Percentiles rank a stretch among this genome's conserved stretches.
These are phyloP conservation scores for Globia sparganii DNA, from an alignment of 2,888 invertebrate species.

Conservation along the genomic window DNA sequence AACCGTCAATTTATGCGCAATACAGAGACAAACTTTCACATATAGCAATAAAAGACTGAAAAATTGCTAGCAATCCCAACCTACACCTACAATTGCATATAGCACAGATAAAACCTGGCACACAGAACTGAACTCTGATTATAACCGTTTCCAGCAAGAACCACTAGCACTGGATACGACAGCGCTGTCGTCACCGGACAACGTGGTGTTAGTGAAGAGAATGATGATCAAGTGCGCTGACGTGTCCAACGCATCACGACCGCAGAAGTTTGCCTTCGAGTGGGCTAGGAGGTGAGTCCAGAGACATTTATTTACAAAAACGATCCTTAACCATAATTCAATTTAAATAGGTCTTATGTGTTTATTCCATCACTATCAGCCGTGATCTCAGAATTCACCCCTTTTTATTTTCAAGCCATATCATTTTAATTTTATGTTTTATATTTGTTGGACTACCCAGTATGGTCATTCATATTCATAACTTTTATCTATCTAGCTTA, in stretches of 20 bases:
- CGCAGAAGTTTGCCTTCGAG: conserved; percentile 95
- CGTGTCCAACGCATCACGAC: conserved; percentile 98
- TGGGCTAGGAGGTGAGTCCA: conserved; percentile 94
- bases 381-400: background rate
- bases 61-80: background rate
- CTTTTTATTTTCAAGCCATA: background rate
- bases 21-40: background rate
- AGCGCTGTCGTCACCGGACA: conserved; percentile 93
- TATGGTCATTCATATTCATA: background rate
- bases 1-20: background rate
- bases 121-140: no score
- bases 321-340: no score
- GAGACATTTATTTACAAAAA: background rate
- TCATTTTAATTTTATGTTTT: background rate
- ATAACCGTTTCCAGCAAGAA: conserved; percentile 75
- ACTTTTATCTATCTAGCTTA: background rate
- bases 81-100: background rate
- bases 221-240: conserved; percentile 99
- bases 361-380: background rate
- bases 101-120: background rate
- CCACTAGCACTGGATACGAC: conserved; percentile 85
- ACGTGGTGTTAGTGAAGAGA: conserved; percentile 95
- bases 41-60: background rate
- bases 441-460: background rate
- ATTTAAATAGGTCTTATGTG: background rate